Evolutionary conservation across 1,140 invertebrate species (phyloP), one percentile per base, ranked within the genome.

Genomic region (Lineus longissimus): DNA sequence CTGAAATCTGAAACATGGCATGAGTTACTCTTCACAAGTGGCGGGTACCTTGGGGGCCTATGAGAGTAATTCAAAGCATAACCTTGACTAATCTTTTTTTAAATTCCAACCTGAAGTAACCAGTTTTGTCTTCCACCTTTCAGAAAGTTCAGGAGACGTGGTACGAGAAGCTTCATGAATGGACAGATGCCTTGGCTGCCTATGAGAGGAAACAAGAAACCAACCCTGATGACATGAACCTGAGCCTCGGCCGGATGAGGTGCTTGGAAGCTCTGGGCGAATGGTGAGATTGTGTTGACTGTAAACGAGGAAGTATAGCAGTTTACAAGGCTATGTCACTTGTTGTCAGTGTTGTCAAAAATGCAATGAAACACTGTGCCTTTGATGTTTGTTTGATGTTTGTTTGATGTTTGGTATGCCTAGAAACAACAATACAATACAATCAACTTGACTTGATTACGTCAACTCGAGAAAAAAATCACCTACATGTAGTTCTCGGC

Each of bases 131-230:
- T 4, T 36, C 15, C 15, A 36, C 33, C 33, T 36, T 61, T 64
- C 62, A 83, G 76, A 79, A 82, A 81, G 90, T 97, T 0, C 92
- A 98, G 78, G 94, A 97, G 55, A 85, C 92, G 6, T 99, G 97
- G 97, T 98, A 98, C 77, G 97, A 99, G 77, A 98, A 98, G 78
- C 83, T 99, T 1, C 95, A 98, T 76, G 95, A 98, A 73, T 99
- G 96, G 96, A 94, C 98, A 69, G 92, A 93, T 76, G 97, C 97
- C 0, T 82, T 98, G 17, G 85, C 89, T 61, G 86, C 95, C 0
- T 99, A 99, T 75, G 84, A 88, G 51, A 66, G 85, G 7, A 84
- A 85, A 13, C 77, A 80, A 59, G 74, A 78, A 40, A 56, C 69
- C 55, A 74, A 75, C 61, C 70, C 82, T 0, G 76, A 85, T 22